Evolutionary conservation across 2,113 vertebrate species (phyloP).

Genomic region (Gymnogyps californianus): DNA sequence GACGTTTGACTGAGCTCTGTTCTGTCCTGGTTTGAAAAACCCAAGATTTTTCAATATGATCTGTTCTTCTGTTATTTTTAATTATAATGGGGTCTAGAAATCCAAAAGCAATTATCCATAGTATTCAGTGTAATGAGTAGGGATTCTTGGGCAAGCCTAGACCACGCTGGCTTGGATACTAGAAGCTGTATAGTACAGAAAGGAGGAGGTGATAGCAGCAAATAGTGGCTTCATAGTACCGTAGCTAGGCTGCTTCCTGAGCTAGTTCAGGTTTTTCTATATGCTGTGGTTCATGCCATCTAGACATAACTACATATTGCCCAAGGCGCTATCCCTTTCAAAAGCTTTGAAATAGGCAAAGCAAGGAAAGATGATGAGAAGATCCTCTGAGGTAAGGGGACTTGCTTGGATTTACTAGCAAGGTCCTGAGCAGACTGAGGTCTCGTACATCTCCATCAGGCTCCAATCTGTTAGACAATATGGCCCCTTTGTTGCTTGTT

Average conservation of each 20-base stretch:
- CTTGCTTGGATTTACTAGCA: neutral
- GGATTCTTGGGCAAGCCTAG: neutral
- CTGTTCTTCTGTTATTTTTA: neutral
- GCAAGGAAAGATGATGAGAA: neutral
- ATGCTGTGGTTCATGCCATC: neutral
- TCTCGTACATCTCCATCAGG: rapidly evolving
- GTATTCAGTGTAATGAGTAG: neutral
- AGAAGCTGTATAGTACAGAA: neutral
- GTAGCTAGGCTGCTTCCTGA: neutral
- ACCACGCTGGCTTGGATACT: rapidly evolving
- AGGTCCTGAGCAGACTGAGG: neutral
- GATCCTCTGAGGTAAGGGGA: neutral
- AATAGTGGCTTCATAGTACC: neutral
- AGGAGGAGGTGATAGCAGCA: neutral
- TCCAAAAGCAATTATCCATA: neutral
- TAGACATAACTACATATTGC: neutral
- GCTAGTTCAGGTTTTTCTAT: neutral
- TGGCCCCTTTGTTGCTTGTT: neutral
- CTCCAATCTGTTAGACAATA: neutral
- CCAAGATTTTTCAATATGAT: neutral
- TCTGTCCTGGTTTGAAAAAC: neutral
- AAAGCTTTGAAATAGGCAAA: neutral
- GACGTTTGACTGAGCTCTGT: neutral
- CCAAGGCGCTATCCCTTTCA: neutral
- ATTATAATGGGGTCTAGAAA: neutral